Base-by-base conservation (phyloP, 2,888 invertebrate genomes). In the Choristoneura rosaceana region DNA sequence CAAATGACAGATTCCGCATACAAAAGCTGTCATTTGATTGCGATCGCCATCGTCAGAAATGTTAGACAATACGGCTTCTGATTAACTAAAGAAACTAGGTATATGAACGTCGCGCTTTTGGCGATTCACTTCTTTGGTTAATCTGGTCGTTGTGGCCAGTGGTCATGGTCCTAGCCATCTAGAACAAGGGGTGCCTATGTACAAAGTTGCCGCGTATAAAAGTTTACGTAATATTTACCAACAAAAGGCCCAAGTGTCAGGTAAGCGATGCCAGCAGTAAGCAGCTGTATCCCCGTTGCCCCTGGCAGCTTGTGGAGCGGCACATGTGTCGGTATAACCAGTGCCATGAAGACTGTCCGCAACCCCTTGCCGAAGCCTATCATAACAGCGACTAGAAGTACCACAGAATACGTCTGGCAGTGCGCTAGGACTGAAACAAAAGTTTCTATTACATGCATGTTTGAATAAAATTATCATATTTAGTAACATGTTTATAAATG, bases 301-400 rank as follows among this genome's bases (percentile, higher is more conserved):
- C 96, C 96, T 0, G 97, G 96, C 73, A 97, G 83, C 73, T 96
- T 95, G 75, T 96, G 95, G 14, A 97, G 82, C 0, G 96, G 95
- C 58, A 97, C 96, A 81, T 97, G 95, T 0, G 95, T 95, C 3
- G 97, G 96, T 79, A 97, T 96, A 12, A 96, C 96, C 4, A 97
- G 86, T 0, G 96, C 96, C 95, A 97, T 96, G 80, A 97, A 97
- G 7, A 97, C 96, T 4, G 97, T 97, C 70, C 96, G 91, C 0
- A 97, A 85, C 0, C 96, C 97, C 88, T 97, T 97, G 25, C 96
- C 96, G 73, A 96, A 94, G 0, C 97, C 97, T 75, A 97, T 95
- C 76, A 96, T 94, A 0, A 95, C 94, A 43, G 96, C 96, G 14
- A 96, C 95, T 15, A 93, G 76, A 34, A 97, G 82, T 0, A 96